Evolutionary conservation across 2,113 vertebrate genomes (phyloP).

Genomic region (Sander lucioperca): DNA sequence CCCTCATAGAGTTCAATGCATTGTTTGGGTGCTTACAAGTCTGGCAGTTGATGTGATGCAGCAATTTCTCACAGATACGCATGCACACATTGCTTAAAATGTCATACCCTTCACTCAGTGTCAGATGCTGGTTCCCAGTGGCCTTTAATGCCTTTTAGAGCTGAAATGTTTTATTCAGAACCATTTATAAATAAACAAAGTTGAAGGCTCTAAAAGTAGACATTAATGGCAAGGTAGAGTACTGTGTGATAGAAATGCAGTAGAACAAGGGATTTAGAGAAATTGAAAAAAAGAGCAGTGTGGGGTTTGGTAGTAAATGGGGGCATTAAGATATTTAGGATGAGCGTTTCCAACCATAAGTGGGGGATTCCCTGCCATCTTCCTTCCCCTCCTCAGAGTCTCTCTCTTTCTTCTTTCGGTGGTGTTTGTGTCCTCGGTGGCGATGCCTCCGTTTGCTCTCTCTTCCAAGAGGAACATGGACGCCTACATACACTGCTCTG

Average conservation of each 20-base stretch:
- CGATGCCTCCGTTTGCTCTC: conserved; percentile 89
- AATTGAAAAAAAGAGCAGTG: not conserved
- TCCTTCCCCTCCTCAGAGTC: conserved; percentile 88
- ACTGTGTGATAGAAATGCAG: not conserved
- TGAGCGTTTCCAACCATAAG: conserved; percentile 86
- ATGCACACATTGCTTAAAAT: conserved; percentile 38
- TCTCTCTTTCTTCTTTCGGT: conserved; percentile 89
- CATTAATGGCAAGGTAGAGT: not conserved
- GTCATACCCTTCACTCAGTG: conserved; percentile 56
- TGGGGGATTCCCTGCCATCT: conserved; percentile 91
- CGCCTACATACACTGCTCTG: conserved; percentile 94
- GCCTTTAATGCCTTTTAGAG: conserved; percentile 54
- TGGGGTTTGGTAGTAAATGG: not conserved
- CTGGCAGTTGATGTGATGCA: conserved; percentile 8
- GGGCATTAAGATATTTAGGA: not conserved
- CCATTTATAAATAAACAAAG: conserved; percentile 9
- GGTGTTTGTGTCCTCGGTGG: conserved; percentile 92
- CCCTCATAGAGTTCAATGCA: not conserved
- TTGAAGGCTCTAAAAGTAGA: not conserved
- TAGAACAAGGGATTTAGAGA: not conserved
- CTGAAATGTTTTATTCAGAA: conserved; percentile 46
- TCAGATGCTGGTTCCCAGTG: conserved; percentile 25
- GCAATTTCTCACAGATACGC: too few relatives aligned
- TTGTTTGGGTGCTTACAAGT: not conserved
- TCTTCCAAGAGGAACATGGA: conserved; percentile 92